Evolutionary conservation across 2,797 vertebrate genomes (phyloP), one percentile per base, ranked within the genome.

Genomic region (Phoebastria nigripes): DNA sequence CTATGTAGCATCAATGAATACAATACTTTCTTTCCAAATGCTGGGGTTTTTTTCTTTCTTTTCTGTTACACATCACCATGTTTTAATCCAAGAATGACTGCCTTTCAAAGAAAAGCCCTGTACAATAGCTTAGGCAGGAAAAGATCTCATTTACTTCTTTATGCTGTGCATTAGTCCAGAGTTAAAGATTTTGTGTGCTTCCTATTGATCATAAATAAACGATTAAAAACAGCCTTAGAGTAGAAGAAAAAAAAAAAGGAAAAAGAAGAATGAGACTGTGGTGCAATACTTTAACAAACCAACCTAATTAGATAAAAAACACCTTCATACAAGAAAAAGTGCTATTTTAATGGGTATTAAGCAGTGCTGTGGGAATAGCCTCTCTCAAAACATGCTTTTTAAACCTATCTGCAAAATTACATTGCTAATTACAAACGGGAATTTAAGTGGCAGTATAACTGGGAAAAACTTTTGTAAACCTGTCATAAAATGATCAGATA

Each of bases 401-500:
- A 90, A 96, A 91, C n/a, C n/a, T 84, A 84, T 46, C 83, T 70
- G 78, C 74, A 89, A 94, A 96, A 87, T 85, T 85, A 71, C 58
- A 69, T 29, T 78, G 67, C 69, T 93, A 91, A 96, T 91, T 93
- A 85, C 79, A 90, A 89, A 77, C 69, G 72, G 62, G 81, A 96
- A 87, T 92, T 87, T 87, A 95, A 92, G 76, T 56, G 31, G 72
- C 87, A 91, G 73, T 44, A 58, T 69, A 85, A 54, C 31, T 59
- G 82, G 66, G 79, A 96, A 89, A 94, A 96, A 93, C 82, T 83
- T 95, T 78, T 78, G 67, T 78, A 65, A 93, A 88, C 54, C 84
- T 91, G 89, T 78, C 87, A 91, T n/a, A 86, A 89, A 92, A 82
- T 5, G 39, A 93, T 83, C 69, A 81, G 89, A 82, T 89, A 87